Conservation (phyloP, 2,797 vertebrate genomes). For the Lepidocolaptes lacrymiger region DNA sequence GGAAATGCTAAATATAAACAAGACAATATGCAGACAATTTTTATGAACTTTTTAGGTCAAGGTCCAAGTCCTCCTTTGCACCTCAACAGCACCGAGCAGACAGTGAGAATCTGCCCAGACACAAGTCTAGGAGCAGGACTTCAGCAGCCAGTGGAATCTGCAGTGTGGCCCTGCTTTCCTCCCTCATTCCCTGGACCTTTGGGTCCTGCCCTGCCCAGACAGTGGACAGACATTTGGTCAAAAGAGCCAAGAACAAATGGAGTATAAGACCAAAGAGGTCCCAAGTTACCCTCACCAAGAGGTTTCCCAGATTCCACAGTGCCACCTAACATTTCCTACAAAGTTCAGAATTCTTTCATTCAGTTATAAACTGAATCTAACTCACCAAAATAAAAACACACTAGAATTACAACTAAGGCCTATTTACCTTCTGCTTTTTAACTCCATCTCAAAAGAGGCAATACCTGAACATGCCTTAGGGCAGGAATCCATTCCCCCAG, state of each 20-base stretch:
- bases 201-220: not conserved
- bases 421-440: not conserved
- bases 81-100: not conserved
- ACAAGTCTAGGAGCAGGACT: not conserved
- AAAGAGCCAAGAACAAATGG: not conserved
- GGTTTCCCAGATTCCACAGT: not conserved
- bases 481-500: not conserved
- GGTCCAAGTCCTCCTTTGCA: not conserved
- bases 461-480: not conserved
- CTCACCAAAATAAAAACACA: not conserved
- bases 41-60: slow-evolving; percentile 3
- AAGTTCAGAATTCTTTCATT: not conserved
- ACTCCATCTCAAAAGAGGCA: not conserved
- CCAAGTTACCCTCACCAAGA: not conserved
- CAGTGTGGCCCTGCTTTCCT: not conserved
- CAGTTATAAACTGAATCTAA: not conserved
- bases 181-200: not conserved
- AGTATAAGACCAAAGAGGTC: not conserved
- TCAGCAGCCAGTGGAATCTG: not conserved
- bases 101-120: not conserved
- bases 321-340: not conserved
- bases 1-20: slow-evolving; percentile 34
- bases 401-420: not conserved
- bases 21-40: not conserved
- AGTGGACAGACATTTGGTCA: not conserved